A percentile compares a stretch with the other conserved stretches of the same genome.
Evolutionary conservation across 2,888 invertebrate species (phyloP).

Genomic region (Phasia obesa): DNA sequence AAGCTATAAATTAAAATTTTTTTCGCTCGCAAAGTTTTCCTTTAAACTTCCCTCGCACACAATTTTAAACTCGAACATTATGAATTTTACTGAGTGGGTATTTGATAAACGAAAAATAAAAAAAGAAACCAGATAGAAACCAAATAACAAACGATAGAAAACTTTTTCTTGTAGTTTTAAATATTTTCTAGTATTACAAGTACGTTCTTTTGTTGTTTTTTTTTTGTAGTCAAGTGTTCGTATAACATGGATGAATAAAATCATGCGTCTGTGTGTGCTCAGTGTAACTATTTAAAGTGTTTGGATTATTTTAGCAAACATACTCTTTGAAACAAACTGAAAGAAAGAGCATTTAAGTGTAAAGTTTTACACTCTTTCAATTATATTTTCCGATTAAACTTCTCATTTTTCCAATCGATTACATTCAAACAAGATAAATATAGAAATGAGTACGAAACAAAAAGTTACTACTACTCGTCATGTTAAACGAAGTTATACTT

Average conservation of each 20-base stretch:
- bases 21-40: not conserved
- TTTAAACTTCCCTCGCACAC: not conserved
- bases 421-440: constrained; percentile 42
- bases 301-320: constrained; percentile 45
- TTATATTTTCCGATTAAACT: constrained; percentile 51
- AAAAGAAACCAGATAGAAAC: constrained; percentile 6
- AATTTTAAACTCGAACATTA: constrained; percentile 29
- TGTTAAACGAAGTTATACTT: too few relatives aligned
- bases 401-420: constrained; percentile 67
- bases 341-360: constrained; percentile 62
- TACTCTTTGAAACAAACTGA: not conserved
- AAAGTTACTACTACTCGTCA: not conserved
- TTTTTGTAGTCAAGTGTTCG: not conserved
- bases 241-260: constrained; percentile 19
- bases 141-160: constrained; percentile 21
- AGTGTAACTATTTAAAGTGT: constrained; percentile 41
- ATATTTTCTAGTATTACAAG: constrained; percentile 33
- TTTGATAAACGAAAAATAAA: constrained; percentile 35
- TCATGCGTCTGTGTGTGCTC: constrained; percentile 29
- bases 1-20: not conserved
- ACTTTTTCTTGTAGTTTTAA: constrained; percentile 59
- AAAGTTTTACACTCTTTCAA: constrained; percentile 55
- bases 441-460: not conserved
- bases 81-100: constrained; percentile 6
- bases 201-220: not conserved